A percentile compares a stretch with the other conserved stretches of the same genome.
phyloP scores from a whole-genome alignment of 2,113 vertebrate species.

The Burhinus oedicnemus region DNA sequence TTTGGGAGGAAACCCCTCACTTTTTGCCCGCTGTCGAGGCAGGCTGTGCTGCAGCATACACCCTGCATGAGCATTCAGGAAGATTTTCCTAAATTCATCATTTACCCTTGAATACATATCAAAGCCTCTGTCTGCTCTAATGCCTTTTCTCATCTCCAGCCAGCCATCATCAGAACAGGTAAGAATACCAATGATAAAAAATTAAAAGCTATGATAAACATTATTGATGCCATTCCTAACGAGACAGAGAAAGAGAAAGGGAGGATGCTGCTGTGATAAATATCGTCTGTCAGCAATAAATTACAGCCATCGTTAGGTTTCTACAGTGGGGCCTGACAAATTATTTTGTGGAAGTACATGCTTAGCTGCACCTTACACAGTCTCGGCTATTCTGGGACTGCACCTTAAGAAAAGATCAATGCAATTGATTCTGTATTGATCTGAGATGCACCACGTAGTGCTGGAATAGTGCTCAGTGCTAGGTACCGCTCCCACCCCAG shows the following conservation, averaged over 20 bases:
- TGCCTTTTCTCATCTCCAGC: slow-evolving; percentile 25
- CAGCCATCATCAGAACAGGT: slow-evolving; percentile 36
- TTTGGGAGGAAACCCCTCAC: neutral
- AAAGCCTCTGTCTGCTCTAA: slow-evolving; percentile 3
- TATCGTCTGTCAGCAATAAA: slow-evolving; percentile 56
- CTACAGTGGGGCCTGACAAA: slow-evolving; percentile 47
- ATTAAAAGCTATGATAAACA: slow-evolving; percentile 73
- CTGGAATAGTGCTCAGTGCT: neutral
- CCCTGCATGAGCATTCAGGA: neutral
- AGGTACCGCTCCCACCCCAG: accelerated
- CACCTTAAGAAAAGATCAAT: neutral
- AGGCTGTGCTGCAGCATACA: accelerated
- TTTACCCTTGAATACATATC: neutral
- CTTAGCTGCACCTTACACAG: neutral
- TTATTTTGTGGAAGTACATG: slow-evolving; percentile 40
- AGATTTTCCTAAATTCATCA: neutral
- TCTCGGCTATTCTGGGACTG: neutral
- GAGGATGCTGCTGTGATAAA: slow-evolving; percentile 48
- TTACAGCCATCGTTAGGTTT: slow-evolving; percentile 59
- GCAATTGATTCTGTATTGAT: neutral
- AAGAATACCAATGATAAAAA: slow-evolving; percentile 63
- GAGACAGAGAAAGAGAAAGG: slow-evolving; percentile 36
- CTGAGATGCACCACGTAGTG: neutral
- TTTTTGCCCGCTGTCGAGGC: accelerated
- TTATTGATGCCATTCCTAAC: slow-evolving; percentile 70